Percentiles rank a stretch among this genome's conserved stretches.
phyloP scores from a whole-genome alignment of 2,797 vertebrate species.

The Myotis findleyi region DNA sequence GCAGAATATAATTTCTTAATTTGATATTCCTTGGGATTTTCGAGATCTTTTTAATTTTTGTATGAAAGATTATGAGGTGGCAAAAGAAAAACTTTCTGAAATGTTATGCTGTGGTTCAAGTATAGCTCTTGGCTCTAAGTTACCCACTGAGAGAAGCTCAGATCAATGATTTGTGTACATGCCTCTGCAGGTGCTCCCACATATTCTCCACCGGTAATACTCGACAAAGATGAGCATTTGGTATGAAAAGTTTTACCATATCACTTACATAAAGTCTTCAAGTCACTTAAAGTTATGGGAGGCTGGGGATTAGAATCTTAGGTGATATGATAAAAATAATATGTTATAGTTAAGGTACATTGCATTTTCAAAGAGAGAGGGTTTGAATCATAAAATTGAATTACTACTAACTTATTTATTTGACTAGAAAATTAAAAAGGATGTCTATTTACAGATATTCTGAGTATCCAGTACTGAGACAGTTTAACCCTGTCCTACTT shows the following conservation, averaged over 20 bases:
- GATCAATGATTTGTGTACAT: background rate
- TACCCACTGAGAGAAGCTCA: background rate
- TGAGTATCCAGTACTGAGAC: background rate
- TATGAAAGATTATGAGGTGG: background rate
- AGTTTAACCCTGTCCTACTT: background rate
- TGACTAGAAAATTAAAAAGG: background rate
- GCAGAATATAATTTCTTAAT: background rate
- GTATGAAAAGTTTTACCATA: background rate
- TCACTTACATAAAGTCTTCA: background rate
- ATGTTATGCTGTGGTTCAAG: background rate
- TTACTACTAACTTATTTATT: background rate
- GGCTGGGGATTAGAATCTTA: background rate
- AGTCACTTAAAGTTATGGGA: background rate
- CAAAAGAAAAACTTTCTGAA: background rate
- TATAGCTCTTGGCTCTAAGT: background rate
- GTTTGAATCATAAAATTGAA: background rate
- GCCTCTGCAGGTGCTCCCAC: background rate
- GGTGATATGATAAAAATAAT: background rate
- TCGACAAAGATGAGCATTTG: background rate
- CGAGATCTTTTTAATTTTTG: background rate
- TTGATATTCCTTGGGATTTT: background rate
- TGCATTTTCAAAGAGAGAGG: background rate
- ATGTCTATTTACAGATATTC: background rate
- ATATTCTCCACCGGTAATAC: background rate
- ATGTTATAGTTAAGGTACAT: background rate